Conservation (phyloP, 2,113 vertebrate genomes). For the Macquaria australasica region DNA sequence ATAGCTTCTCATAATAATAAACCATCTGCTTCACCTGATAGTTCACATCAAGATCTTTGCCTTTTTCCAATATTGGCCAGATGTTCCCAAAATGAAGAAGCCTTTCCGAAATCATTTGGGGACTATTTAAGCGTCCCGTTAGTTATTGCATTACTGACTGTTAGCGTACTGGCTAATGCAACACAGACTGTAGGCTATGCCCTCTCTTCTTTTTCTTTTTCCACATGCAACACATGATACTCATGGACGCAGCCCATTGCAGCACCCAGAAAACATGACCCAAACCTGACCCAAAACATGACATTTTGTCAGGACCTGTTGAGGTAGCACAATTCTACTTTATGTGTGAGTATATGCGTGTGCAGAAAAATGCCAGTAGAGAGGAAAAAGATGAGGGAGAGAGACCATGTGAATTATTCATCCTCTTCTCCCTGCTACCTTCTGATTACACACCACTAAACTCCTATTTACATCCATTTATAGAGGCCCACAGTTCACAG, state of each 20-base stretch:
- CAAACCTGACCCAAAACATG: background rate
- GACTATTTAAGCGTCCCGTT: background rate
- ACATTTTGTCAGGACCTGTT: background rate
- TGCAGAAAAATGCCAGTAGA: constrained; percentile 10
- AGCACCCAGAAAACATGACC: background rate
- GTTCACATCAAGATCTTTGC: constrained; percentile 26
- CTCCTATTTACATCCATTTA: constrained; percentile 73
- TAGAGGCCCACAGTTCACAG: constrained; percentile 58
- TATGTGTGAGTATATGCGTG: background rate
- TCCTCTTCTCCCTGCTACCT: constrained; percentile 50
- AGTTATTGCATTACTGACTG: background rate
- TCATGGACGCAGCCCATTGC: background rate
- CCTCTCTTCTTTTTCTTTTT: background rate
- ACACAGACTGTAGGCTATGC: background rate
- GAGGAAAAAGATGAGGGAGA: constrained; percentile 18
- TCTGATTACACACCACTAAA: constrained; percentile 73
- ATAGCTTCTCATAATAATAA: constrained; percentile 34
- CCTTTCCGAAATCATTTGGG: background rate
- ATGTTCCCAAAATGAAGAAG: constrained; percentile 42
- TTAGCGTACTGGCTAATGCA: background rate
- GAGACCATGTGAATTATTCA: constrained; percentile 70
- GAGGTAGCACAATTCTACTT: background rate
- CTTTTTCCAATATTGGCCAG: constrained; percentile 33
- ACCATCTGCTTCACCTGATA: constrained; percentile 61
- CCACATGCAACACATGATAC: background rate